These are phyloP conservation scores for Plectropomus leopardus DNA, from an alignment of 2,113 vertebrate genomes.

Conservation along the genomic window DNA sequence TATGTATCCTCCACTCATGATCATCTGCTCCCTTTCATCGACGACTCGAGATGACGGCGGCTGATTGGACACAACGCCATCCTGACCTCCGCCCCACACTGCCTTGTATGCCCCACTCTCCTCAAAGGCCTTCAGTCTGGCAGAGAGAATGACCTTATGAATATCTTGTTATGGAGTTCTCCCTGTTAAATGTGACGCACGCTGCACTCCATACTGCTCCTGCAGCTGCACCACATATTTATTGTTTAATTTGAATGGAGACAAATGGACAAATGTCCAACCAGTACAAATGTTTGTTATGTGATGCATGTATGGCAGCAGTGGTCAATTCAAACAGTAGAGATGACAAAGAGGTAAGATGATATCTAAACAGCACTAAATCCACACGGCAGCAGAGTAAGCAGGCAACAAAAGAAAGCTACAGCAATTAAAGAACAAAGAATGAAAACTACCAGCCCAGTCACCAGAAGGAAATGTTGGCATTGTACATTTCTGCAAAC, in stretches of 20 bases:
- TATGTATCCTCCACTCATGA: conserved; percentile 88
- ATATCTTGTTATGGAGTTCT: not conserved
- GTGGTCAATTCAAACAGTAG: not conserved
- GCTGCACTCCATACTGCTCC: not conserved
- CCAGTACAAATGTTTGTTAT: too few relatives aligned
- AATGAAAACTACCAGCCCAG: too few relatives aligned
- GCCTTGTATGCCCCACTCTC: conserved; percentile 83
- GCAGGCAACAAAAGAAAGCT: conserved; percentile 5
- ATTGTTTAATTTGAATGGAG: not conserved
- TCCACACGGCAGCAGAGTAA: conserved; percentile 5
- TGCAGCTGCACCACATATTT: too few relatives aligned
- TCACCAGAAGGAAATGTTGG: too few relatives aligned
- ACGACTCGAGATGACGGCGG: conserved; percentile 83
- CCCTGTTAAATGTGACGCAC: not conserved
- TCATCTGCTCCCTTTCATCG: conserved; percentile 87
- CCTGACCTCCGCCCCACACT: conserved; percentile 84
- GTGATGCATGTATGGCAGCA: not conserved
- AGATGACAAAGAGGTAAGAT: not conserved
- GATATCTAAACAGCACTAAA: not conserved
- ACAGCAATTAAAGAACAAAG: not conserved
- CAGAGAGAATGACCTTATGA: not conserved
- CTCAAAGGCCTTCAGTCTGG: conserved; percentile 86
- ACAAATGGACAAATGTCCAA: too few relatives aligned
- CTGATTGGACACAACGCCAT: conserved; percentile 85
- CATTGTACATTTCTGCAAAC: too few relatives aligned